These are phyloP conservation scores for Sitta carolinensis DNA, from an alignment of 2,797 vertebrate genomes.

Conservation along the genomic window DNA sequence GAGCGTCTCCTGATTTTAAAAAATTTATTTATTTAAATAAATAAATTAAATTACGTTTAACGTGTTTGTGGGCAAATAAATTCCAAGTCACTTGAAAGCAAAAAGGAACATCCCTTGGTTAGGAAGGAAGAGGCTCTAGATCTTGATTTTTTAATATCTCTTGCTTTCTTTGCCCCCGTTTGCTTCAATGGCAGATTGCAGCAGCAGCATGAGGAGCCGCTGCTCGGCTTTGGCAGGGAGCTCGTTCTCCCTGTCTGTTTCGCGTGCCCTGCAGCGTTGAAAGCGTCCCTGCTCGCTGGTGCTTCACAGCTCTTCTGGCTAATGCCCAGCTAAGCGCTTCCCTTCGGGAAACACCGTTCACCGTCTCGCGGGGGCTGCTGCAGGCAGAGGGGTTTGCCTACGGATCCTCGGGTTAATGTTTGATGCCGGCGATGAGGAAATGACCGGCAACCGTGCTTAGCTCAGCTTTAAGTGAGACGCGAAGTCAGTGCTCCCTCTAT, in stretches of 20 bases:
- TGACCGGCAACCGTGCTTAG: neutral
- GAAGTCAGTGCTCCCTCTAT: neutral
- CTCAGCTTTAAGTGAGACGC: neutral
- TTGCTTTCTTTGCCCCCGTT: fast-evolving
- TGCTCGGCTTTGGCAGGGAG: neutral
- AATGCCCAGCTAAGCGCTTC: neutral
- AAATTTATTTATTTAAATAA: neutral
- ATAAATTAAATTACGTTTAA: neutral
- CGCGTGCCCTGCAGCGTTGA: neutral
- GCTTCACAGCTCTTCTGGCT: neutral
- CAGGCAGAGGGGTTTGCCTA: neutral
- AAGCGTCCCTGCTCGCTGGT: neutral
- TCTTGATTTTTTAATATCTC: fast-evolving
- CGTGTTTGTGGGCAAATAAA: neutral
- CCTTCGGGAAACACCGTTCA: neutral
- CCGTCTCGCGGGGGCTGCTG: neutral
- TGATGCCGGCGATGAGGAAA: neutral
- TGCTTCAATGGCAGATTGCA: neutral
- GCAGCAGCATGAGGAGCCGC: neutral
- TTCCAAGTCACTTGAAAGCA: neutral
- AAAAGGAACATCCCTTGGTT: neutral
- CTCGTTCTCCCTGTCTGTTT: neutral
- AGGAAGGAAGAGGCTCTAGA: neutral
- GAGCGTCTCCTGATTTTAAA: fast-evolving
- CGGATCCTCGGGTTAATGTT: neutral